Base-by-base conservation (phyloP, 2,797 vertebrate species). In the Chaetodon trifasciatus region DNA sequence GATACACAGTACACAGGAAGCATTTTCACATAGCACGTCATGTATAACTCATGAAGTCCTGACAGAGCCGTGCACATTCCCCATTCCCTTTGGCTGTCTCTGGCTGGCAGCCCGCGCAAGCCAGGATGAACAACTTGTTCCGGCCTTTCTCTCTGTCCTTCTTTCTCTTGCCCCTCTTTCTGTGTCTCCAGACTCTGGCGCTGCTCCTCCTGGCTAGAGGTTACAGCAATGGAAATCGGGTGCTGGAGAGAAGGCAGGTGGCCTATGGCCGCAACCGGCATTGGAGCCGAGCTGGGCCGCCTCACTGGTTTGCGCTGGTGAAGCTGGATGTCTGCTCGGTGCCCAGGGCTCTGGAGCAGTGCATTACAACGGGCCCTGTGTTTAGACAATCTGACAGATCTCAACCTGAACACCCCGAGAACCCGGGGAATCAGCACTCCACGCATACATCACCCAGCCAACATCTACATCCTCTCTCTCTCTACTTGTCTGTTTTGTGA, bases 1-100 rank as follows among this genome's bases (percentile, higher is more conserved):
- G 90, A 92, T 93, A 76, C 88, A 89, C 74, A 82, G 90, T 90
- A 92, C 92, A 93, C 89, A 92, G 92, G 90, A 95, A 93, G 92
- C 91, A 89, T 93, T 94, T 94, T 93, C 93, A 92, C 94, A 93
- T 85, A 89, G 92, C 82, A 76, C 76, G 56, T 91, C 91, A 95
- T 95, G 93, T 94, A 95, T 95, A 94, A 94, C 91, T 94, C 92
- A 95, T 95, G 92, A 94, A 90, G 88, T 91, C 88, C 89, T 93
- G 92, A 95, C 92, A 94, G 94, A 92, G 89, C 76, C 64, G 86
- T 35, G 40, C 91, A 91, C 92, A 93, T 91, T 92, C 87, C 70
- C 82, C 90, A 93, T 94, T 93, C 93, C 90, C 91, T 94, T 90
- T 93, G 93, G 91, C 92, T 92, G 89, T 92, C 89, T 92, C 81